Conservation (phyloP, 2,113 vertebrate genomes). For the Desmodus rotundus region DNA sequence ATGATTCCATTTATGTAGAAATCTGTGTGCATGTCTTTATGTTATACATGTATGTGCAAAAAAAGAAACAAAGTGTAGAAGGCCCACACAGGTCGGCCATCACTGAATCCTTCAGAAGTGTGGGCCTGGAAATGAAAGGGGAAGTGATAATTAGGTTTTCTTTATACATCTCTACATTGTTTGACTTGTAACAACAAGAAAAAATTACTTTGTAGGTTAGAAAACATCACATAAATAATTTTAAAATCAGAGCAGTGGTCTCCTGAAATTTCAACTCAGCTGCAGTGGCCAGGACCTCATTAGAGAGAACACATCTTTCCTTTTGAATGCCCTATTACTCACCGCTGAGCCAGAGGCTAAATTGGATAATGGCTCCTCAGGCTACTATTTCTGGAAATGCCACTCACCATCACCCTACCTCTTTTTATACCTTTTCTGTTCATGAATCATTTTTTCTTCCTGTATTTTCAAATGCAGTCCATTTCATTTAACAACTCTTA, state of each 20-base stretch:
- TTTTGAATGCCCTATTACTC: not conserved
- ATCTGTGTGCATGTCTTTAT: not conserved
- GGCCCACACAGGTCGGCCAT: not conserved
- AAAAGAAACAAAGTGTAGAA: not conserved
- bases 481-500: constrained; percentile 6
- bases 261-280: not conserved
- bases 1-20: not conserved
- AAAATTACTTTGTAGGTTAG: not conserved
- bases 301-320: not conserved
- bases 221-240: not conserved
- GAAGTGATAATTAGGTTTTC: not conserved
- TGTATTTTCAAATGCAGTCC: not conserved
- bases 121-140: not conserved
- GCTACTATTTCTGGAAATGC: not conserved
- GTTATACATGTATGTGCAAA: not conserved
- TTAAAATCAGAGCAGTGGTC: not conserved
- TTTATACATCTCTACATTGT: not conserved
- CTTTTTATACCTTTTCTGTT: not conserved
- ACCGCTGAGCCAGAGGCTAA: not conserved
- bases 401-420: not conserved
- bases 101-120: not conserved
- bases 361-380: not conserved
- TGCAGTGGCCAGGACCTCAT: not conserved
- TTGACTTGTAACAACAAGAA: not conserved
- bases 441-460: not conserved